Percentiles rank a stretch among this genome's conserved stretches.
Evolutionary conservation across 2,797 vertebrate species (phyloP).

Genomic region (Myotis daubentonii): DNA sequence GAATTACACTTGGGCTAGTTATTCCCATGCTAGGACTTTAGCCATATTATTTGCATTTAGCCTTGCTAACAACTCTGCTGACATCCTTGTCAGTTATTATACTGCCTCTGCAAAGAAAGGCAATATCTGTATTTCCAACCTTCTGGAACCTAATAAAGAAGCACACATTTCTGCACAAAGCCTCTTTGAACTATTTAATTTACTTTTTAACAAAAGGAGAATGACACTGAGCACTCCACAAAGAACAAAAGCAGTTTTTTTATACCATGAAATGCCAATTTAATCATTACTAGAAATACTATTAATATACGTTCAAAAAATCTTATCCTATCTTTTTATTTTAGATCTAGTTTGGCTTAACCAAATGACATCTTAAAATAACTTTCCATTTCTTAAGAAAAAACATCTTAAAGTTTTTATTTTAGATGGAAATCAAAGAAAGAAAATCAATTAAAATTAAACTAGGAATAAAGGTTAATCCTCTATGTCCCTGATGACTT

Average conservation of each 20-base stretch:
- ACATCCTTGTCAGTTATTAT: constrained; percentile 78
- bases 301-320: constrained; percentile 63
- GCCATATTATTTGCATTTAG: constrained; percentile 81
- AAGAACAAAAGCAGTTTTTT: constrained; percentile 79
- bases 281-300: constrained; percentile 68
- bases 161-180: constrained; percentile 81
- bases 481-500: background rate
- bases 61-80: constrained; percentile 79
- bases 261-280: constrained; percentile 77
- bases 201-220: constrained; percentile 82
- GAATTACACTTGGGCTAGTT: constrained; percentile 55
- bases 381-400: constrained; percentile 9
- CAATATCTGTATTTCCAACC: constrained; percentile 80
- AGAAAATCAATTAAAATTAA: constrained; percentile 48
- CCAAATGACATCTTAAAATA: constrained; percentile 1
- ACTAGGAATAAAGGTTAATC: background rate
- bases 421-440: constrained; percentile 11
- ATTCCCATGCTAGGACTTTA: constrained; percentile 62
- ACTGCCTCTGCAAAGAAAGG: constrained; percentile 79
- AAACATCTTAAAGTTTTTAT: background rate
- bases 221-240: constrained; percentile 79
- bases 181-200: constrained; percentile 84
- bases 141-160: constrained; percentile 82
- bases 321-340: constrained; percentile 51
- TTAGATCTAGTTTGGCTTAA: constrained; percentile 31